Percentiles rank a stretch among this genome's conserved stretches.
phyloP scores from a whole-genome alignment of 2,113 vertebrate genomes.

The Saccopteryx bilineata region DNA sequence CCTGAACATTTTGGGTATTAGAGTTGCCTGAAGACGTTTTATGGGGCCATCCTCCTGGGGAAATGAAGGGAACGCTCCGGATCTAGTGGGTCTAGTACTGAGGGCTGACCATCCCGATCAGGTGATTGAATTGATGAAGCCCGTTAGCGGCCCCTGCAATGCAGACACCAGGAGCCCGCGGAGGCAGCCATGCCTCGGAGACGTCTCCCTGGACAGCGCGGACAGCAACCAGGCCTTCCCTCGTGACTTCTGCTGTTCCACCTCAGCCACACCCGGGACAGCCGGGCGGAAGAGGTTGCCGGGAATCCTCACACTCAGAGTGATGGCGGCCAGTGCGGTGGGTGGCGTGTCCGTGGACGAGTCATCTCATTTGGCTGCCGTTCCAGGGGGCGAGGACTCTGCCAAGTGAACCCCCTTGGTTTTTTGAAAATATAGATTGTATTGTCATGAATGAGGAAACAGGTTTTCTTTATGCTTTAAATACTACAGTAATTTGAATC shows the following conservation, averaged over 20 bases:
- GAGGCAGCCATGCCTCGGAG: not conserved
- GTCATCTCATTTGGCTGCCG: not conserved
- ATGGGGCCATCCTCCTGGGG: not conserved
- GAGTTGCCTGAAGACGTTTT: not conserved
- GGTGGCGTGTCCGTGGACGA: accelerated
- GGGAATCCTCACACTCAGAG: accelerated
- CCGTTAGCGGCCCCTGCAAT: not conserved
- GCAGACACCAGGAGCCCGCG: accelerated
- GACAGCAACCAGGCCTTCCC: not conserved
- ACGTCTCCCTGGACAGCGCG: not conserved
- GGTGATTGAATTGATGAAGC: too few species aligned
- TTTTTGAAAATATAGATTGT: not conserved
- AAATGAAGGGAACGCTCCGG: not conserved
- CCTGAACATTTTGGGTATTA: not conserved
- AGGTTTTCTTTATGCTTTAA: not conserved
- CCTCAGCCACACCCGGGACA: not conserved
- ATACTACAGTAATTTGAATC: not conserved
- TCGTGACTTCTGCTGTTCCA: not conserved
- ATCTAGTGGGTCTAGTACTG: not conserved
- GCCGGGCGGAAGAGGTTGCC: accelerated
- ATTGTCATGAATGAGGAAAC: not conserved
- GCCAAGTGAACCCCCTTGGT: not conserved
- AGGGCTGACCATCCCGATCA: not conserved
- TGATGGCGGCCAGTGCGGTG: not conserved
- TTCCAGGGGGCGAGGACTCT: not conserved